Conservation (phyloP, 1,140 invertebrate genomes). For the Bombyx mori region DNA sequence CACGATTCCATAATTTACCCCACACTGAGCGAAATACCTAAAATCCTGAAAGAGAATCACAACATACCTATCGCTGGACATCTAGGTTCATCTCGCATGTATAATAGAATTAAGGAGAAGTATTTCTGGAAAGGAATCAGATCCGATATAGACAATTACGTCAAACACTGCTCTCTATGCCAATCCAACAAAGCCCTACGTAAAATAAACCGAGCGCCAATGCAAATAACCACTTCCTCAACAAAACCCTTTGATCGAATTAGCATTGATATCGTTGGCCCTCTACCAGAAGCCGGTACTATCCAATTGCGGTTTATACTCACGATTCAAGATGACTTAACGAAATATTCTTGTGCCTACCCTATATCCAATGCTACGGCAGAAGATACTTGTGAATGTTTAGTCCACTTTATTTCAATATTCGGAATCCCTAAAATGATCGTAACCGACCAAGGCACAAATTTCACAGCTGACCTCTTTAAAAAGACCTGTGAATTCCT, state of each 20-base stretch:
- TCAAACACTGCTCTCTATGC: too few relatives aligned
- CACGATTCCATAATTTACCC: too few relatives aligned
- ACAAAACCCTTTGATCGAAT: slow-evolving; percentile 1
- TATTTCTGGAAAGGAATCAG: too few relatives aligned
- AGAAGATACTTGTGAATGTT: slow-evolving; percentile 4
- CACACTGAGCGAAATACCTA: too few relatives aligned
- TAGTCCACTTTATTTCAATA: slow-evolving; percentile 4
- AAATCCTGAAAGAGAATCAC: too few relatives aligned
- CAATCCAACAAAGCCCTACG: too few relatives aligned
- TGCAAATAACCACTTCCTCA: slow-evolving; percentile 5
- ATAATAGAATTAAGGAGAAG: too few relatives aligned
- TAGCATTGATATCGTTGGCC: slow-evolving; percentile 2
- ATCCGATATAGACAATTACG: too few relatives aligned
- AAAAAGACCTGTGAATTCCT: slow-evolving; percentile 3
- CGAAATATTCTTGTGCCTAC: slow-evolving; percentile 4
- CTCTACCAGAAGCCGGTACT: slow-evolving; percentile 4
- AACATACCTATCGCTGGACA: too few relatives aligned
- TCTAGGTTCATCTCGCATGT: too few relatives aligned
- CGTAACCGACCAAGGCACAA: neutral
- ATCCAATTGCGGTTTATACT: slow-evolving; percentile 2
- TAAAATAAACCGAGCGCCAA: too few relatives aligned
- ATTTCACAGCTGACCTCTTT: slow-evolving; percentile 5
- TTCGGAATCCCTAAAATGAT: slow-evolving; percentile 5
- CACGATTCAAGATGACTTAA: slow-evolving; percentile 5
- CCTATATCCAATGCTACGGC: slow-evolving; percentile 3